phyloP scores from a whole-genome alignment of 2,113 vertebrate genomes.

The Malurus cyaneus region DNA sequence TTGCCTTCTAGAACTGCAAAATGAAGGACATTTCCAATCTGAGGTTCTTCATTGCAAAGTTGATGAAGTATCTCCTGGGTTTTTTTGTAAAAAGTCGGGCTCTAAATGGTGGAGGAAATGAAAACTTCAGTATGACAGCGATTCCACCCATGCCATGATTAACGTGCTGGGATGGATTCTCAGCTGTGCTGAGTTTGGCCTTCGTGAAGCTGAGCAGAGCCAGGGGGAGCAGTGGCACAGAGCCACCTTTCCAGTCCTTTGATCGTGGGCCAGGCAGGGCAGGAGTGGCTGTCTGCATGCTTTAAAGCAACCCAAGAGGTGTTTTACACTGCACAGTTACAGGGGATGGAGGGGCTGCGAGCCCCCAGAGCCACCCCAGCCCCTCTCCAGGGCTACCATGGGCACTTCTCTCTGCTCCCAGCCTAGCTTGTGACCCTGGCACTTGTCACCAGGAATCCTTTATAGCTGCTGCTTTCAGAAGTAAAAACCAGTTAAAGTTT shows the following conservation, averaged over 20 bases:
- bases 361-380: neutral
- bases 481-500: neutral
- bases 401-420: neutral
- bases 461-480: neutral
- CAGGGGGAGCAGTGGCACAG: conserved; percentile 22
- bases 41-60: neutral
- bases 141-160: conserved; percentile 21
- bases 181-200: conserved; percentile 63
- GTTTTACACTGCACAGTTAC: neutral
- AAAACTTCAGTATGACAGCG: conserved; percentile 1
- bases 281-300: neutral
- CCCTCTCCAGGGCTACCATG: neutral
- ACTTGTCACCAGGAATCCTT: neutral
- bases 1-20: neutral
- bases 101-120: conserved; percentile 13
- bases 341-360: neutral
- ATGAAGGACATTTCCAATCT: neutral
- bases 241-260: conserved; percentile 56
- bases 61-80: neutral
- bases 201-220: conserved; percentile 17
- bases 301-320: conserved; percentile 13
- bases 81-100: neutral
- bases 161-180: conserved; percentile 50
- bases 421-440: neutral
- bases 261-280: conserved; percentile 40